Evolutionary conservation across 2,113 vertebrate species (phyloP).

Genomic region (Daphoenositta chrysoptera): DNA sequence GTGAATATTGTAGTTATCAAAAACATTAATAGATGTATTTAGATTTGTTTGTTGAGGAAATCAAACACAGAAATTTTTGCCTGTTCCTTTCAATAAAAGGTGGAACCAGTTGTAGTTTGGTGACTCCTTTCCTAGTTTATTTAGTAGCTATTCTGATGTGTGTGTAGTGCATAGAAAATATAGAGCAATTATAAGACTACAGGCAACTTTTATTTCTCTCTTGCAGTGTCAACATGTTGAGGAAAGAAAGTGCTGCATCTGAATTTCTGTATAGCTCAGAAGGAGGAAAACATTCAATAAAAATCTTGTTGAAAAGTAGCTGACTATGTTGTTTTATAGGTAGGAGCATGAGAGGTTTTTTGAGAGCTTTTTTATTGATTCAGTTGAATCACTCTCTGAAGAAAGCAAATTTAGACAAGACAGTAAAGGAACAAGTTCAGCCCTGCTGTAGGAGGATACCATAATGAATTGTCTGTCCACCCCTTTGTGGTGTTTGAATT

Average conservation of each 20-base stretch:
- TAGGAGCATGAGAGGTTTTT: not conserved
- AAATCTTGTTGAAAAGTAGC: not conserved
- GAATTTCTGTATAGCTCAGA: not conserved
- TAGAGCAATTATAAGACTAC: not conserved
- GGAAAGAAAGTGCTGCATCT: not conserved
- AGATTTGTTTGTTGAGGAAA: not conserved
- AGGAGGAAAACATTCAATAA: not conserved
- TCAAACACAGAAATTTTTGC: not conserved
- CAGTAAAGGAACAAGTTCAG: not conserved
- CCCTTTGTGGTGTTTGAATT: not conserved
- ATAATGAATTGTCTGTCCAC: not conserved
- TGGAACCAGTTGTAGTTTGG: not conserved
- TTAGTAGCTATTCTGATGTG: not conserved
- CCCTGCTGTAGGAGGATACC: not conserved
- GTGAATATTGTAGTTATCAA: not conserved
- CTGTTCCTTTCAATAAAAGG: not conserved
- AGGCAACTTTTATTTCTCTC: not conserved
- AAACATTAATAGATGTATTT: not conserved
- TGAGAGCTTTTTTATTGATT: not conserved
- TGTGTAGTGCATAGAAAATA: accelerated
- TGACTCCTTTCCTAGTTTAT: not conserved
- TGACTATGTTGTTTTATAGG: not conserved
- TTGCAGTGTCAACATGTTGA: not conserved
- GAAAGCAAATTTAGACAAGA: not conserved
- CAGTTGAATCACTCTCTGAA: not conserved